phyloP scores from a whole-genome alignment of 2,888 invertebrate genomes.

The Dorcus hopei region DNA sequence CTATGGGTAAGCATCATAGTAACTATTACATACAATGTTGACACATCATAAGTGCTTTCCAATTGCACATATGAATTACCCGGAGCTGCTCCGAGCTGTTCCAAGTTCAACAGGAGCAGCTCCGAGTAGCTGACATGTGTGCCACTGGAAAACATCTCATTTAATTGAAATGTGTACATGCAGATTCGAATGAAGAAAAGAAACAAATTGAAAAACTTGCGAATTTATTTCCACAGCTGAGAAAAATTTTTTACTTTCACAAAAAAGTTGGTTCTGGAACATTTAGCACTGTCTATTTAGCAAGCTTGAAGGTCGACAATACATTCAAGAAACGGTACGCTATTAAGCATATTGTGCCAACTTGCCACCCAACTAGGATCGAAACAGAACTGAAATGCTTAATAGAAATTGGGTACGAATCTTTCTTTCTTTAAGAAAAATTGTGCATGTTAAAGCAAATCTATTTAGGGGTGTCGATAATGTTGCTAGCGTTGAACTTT shows the following conservation, averaged over 20 bases:
- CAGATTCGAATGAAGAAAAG: too few relatives aligned
- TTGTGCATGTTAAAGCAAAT: neutral
- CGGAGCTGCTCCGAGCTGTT: too few relatives aligned
- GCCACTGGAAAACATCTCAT: too few relatives aligned
- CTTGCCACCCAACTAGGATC: slow-evolving; percentile 77
- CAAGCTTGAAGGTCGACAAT: slow-evolving; percentile 58
- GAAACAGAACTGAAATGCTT: slow-evolving; percentile 79
- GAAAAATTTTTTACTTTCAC: neutral
- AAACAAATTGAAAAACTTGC: too few relatives aligned
- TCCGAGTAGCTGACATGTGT: too few relatives aligned
- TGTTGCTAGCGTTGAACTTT: slow-evolving; percentile 77
- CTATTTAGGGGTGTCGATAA: slow-evolving; percentile 71
- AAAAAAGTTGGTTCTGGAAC: slow-evolving; percentile 77
- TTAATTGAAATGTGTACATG: too few relatives aligned
- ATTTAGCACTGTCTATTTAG: slow-evolving; percentile 83
- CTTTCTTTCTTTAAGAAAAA: neutral
- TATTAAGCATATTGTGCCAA: slow-evolving; percentile 83
- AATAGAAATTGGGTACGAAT: slow-evolving; percentile 67
- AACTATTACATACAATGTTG: too few relatives aligned
- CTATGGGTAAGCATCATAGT: too few relatives aligned
- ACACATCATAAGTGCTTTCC: too few relatives aligned
- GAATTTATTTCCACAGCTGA: too few relatives aligned
- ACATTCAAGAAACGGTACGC: slow-evolving; percentile 61
- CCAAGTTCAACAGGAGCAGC: too few relatives aligned
- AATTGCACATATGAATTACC: too few relatives aligned